These are phyloP conservation scores for Tetanocera ferruginea DNA, from an alignment of 2,888 invertebrate species.

Conservation along the genomic window DNA sequence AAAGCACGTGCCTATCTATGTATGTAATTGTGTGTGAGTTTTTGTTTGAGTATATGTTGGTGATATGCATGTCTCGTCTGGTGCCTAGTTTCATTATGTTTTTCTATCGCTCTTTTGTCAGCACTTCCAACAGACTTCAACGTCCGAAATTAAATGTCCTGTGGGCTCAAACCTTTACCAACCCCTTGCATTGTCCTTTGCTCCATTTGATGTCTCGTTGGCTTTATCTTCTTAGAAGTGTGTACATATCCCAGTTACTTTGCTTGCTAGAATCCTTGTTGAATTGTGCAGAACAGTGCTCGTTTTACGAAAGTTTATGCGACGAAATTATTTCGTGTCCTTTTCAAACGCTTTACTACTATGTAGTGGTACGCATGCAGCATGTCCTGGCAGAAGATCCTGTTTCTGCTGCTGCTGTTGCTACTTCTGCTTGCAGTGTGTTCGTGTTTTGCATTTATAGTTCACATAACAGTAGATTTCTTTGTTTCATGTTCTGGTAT, in stretches of 20 bases:
- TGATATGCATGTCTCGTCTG: too few species aligned
- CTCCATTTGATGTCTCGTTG: neutral
- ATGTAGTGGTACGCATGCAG: neutral
- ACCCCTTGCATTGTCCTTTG: neutral
- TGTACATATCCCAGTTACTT: neutral
- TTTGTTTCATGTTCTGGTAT: neutral
- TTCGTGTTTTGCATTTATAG: neutral
- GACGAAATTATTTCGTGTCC: conserved; percentile 7
- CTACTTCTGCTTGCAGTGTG: neutral
- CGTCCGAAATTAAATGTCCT: neutral
- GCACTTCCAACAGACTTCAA: neutral
- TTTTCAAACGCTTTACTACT: neutral
- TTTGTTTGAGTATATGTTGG: neutral
- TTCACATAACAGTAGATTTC: neutral
- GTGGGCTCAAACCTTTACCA: neutral
- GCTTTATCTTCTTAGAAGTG: neutral
- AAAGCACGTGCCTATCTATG: too few species aligned
- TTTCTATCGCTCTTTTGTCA: conserved; percentile 18
- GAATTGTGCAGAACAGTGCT: neutral
- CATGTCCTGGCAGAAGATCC: neutral
- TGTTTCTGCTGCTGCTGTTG: neutral
- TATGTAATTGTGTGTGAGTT: neutral
- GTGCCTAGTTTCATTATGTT: neutral
- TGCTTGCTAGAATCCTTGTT: neutral
- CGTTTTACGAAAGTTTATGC: neutral